Conservation (phyloP, 2,113 vertebrate species). For the Engraulis encrasicolus region DNA sequence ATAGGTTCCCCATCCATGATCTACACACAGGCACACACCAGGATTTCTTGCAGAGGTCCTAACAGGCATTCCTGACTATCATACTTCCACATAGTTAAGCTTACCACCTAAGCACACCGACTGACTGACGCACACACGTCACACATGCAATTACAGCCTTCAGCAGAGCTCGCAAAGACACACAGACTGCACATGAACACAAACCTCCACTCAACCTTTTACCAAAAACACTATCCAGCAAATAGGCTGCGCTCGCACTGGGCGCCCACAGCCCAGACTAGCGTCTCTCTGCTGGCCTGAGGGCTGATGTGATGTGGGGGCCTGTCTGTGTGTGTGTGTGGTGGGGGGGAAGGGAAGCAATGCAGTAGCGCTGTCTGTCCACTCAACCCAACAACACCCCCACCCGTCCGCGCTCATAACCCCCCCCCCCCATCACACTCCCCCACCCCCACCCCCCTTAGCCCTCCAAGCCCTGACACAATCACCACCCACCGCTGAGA, state of each 20-base stretch:
- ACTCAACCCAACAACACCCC: not conserved
- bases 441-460: not conserved
- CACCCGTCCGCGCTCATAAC: not conserved
- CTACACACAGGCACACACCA: not conserved
- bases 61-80: not conserved
- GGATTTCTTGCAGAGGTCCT: not conserved
- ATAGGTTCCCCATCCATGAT: too few species aligned
- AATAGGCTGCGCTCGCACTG: too few species aligned
- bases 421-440: not conserved
- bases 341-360: not conserved
- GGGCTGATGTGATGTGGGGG: constrained; percentile 41
- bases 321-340: not conserved
- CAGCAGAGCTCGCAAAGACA: not conserved
- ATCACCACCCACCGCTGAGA: constrained; percentile 11
- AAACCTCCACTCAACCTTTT: not conserved
- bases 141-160: not conserved
- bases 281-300: constrained; percentile 36
- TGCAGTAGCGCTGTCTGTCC: not conserved
- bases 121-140: not conserved
- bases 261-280: constrained; percentile 33
- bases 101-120: not conserved
- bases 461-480: not conserved
- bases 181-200: not conserved
- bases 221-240: not conserved
- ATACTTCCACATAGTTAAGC: not conserved